A percentile compares a stretch with the other conserved stretches of the same genome.
phyloP scores from a whole-genome alignment of 37 sponge, comb jelly and placozoan species.

The Halichondria panicea region DNA sequence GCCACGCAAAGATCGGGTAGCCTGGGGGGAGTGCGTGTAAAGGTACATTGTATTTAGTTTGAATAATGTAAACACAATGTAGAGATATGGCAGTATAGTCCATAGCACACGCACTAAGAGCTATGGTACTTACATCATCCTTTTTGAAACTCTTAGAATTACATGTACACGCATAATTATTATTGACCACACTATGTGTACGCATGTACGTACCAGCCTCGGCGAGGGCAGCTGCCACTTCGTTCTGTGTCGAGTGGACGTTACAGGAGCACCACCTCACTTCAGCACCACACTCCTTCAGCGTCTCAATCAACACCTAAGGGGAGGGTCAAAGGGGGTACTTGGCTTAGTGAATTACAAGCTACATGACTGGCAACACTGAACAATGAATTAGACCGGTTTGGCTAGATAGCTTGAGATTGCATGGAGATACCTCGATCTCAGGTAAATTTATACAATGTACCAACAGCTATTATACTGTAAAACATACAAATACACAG shows the following conservation, averaged over 20 bases:
- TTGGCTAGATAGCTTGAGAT: too few relatives aligned
- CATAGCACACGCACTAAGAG: too few relatives aligned
- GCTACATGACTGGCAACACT: too few relatives aligned
- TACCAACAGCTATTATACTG: too few relatives aligned
- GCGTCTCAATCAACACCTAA: conserved; percentile 86
- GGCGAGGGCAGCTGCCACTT: conserved; percentile 85
- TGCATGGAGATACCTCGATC: too few relatives aligned
- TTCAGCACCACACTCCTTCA: conserved; percentile 75
- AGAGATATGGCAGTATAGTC: background rate
- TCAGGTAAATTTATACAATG: too few relatives aligned
- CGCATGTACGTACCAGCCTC: conserved; percentile 47
- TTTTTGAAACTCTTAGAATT: background rate
- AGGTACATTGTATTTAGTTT: too few relatives aligned
- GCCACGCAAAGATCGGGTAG: conserved; percentile 83
- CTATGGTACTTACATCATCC: background rate
- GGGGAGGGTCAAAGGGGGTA: too few relatives aligned
- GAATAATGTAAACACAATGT: too few relatives aligned
- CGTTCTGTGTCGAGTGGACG: conserved; percentile 89
- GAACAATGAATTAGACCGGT: too few relatives aligned
- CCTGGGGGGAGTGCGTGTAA: conserved; percentile 24
- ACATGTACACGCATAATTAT: background rate
- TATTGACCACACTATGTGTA: background rate
- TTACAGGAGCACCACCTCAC: conserved; percentile 87
- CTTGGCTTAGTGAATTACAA: too few relatives aligned
- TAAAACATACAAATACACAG: too few relatives aligned